These are phyloP conservation scores for Steatornis caripensis DNA, from an alignment of 2,113 vertebrate species.

Conservation along the genomic window DNA sequence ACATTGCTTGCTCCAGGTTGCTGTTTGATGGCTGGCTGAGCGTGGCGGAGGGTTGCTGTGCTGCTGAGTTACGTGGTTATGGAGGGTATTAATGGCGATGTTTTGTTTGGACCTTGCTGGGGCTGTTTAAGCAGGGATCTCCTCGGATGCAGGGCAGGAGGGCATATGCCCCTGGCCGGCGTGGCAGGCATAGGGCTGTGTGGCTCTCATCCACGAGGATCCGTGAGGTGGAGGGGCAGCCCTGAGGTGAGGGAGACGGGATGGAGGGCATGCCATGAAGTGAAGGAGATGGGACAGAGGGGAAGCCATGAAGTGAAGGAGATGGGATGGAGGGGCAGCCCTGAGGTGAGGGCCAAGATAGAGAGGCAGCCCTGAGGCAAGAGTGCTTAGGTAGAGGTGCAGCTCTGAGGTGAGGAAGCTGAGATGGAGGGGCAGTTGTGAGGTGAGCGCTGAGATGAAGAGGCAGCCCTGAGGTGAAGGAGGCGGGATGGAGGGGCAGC, in stretches of 20 bases:
- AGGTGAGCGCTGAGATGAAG: neutral
- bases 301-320: neutral
- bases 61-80: neutral
- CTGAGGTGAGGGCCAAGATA: neutral
- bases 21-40: neutral
- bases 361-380: neutral
- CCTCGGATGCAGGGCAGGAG: rapidly evolving
- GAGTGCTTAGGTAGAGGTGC: rapidly evolving
- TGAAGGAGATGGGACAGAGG: too few relatives aligned
- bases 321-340: rapidly evolving
- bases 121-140: neutral
- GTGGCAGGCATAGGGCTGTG: neutral
- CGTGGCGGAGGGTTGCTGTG: neutral
- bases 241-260: rapidly evolving
- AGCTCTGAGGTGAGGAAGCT: too few relatives aligned
- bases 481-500: neutral
- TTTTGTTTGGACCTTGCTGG: neutral
- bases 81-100: neutral
- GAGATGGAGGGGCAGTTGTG: neutral
- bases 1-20: neutral
- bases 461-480: neutral
- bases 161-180: rapidly evolving
- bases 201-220: rapidly evolving
- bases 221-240: neutral
- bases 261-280: too few relatives aligned